A percentile compares a stretch with the other conserved stretches of the same genome.
Evolutionary conservation across 2,113 vertebrate genomes (phyloP).

Genomic region (Plecturocebus donacophilus): DNA sequence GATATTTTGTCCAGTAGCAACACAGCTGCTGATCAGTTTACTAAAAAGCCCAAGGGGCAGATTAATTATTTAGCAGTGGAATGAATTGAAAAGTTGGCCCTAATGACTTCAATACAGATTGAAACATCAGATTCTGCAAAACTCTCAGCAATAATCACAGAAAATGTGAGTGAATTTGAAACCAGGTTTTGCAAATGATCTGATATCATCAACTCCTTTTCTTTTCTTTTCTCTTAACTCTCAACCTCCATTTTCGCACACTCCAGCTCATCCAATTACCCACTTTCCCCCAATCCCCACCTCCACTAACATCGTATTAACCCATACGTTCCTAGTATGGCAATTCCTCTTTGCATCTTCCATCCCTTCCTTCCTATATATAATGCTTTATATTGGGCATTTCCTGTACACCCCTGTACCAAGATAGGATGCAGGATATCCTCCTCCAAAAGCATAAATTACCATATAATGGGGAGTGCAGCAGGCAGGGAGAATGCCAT

Average conservation of each 20-base stretch:
- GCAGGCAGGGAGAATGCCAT: not conserved
- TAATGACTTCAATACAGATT: constrained; percentile 64
- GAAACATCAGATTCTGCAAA: not conserved
- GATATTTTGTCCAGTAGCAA: constrained; percentile 64
- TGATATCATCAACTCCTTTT: not conserved
- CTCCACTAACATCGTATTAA: not conserved
- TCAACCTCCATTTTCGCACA: not conserved
- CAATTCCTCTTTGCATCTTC: not conserved
- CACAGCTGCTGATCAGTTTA: constrained; percentile 75
- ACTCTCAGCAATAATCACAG: constrained; percentile 36
- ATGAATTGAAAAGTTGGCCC: constrained; percentile 78
- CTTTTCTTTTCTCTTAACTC: not conserved
- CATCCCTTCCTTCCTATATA: not conserved
- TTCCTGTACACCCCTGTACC: too few relatives aligned
- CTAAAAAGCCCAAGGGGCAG: constrained; percentile 69
- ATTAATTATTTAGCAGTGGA: constrained; percentile 81
- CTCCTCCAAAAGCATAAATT: not conserved
- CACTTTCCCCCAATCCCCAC: accelerated
- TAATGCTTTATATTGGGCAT: not conserved
- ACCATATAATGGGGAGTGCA: not conserved
- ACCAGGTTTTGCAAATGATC: not conserved
- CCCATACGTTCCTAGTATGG: not conserved
- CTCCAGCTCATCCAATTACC: not conserved
- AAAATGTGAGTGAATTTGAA: constrained; percentile 42
- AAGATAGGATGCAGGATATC: not conserved